Base-by-base conservation (phyloP, 1,140 invertebrate genomes). In the Ceratina calcarata region DNA sequence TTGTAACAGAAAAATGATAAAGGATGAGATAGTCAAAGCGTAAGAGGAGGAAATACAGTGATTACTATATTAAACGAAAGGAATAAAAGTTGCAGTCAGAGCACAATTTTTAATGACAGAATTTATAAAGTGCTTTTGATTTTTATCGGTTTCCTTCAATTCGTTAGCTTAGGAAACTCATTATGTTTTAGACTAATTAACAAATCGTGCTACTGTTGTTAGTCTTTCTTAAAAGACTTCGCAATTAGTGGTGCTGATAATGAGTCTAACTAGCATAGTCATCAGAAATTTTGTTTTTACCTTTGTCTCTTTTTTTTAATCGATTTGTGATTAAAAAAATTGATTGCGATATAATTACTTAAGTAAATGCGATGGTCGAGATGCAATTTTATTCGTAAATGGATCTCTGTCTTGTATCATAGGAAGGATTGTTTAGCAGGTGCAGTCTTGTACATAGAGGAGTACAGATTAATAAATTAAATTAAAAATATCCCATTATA, bases 391-490 rank as follows among this genome's bases (percentile, higher is more conserved):
- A 72, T 64, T 72, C 45, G 10, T 72, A 62, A 62, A 65, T 72
- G 60, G 76, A 57, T 20, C 22, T 72, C 16, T 71, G 68, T 72
- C 76, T 78, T 78, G 60, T 78, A 78, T 78, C 69, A 78, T 78
- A 78, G 76, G 16, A 37, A 53, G 76, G 69, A 78, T 57, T 78
- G 61, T 78, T 78, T 78, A 78, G 68, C 69, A 64, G 69, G 60
- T 6, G 76, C 76, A 78, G 76, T 37, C 76, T 78, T 78, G 76
- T 78, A 78, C 76, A 78, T 78, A 78, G 76, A 72, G 49, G 24
- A 64, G 61, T 78, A 78, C 69, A 45, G 60, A 72, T 78, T 78
- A 78, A 78, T 78, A 78, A 78, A 78, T 78, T 61, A 78, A 72
- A 78, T 49, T 65, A 16, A 78, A 72, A 72, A 72, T 10, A 49